Percentiles rank a stretch among this genome's conserved stretches.
Conservation (phyloP, 2,113 vertebrate species). For the Chaenocephalus aceratus region DNA sequence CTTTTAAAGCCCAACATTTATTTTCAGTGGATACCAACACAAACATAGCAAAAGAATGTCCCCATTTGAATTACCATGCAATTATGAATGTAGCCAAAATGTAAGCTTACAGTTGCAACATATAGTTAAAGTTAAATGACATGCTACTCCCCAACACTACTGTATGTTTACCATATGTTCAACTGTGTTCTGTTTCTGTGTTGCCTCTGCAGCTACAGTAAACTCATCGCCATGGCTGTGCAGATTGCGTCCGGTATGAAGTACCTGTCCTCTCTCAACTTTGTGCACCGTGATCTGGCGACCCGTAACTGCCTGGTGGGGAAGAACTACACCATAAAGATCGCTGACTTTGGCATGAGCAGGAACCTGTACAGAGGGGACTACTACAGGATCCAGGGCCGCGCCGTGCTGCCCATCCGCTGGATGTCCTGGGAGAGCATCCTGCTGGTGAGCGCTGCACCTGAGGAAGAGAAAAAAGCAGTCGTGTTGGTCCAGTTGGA, state of each 20-base stretch:
- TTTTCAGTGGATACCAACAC: too few species aligned
- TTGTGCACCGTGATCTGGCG: constrained; percentile 97
- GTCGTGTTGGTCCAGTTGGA: not conserved
- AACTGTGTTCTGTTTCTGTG: not conserved
- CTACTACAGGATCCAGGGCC: constrained; percentile 97
- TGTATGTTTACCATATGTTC: not conserved
- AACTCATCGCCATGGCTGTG: constrained; percentile 90
- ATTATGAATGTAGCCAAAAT: too few species aligned
- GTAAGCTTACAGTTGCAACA: too few species aligned
- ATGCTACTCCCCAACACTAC: too few species aligned
- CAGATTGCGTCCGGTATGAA: constrained; percentile 98
- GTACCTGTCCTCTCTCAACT: constrained; percentile 97
- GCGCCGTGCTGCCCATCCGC: constrained; percentile 97
- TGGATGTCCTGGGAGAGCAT: constrained; percentile 99
- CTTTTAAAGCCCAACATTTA: too few species aligned
- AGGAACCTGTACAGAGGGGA: constrained; percentile 97
- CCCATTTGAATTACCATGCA: too few species aligned
- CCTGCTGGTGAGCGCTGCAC: constrained; percentile 85
- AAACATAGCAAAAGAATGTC: too few species aligned
- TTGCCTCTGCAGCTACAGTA: constrained; percentile 81
- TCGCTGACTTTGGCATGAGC: constrained; percentile 98
- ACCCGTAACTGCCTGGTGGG: constrained; percentile 98
- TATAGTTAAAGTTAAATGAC: too few species aligned
- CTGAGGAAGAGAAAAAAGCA: too few species aligned
- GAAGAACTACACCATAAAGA: constrained; percentile 95